Base-by-base conservation (phyloP, 2,888 invertebrate genomes). In the Coelinius sp. region DNA sequence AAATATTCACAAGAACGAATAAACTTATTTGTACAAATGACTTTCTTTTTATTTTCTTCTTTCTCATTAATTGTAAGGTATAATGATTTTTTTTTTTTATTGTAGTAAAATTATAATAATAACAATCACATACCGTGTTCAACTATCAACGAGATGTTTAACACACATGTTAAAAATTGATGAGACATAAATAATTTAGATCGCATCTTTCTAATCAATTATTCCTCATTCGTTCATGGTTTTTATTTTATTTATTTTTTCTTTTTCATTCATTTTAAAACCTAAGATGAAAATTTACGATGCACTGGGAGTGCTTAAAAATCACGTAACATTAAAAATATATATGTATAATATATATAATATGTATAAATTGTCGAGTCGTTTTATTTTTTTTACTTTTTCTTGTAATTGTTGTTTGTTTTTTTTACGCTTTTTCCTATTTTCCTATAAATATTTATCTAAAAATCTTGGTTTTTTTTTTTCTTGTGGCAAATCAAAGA, bases 111-210 rank as follows among this genome's bases (percentile, higher is more conserved):
- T 86, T 87, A 86, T 84, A 86, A 80, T 87, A 85, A 86, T 87
- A 88, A 88, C 87, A 88, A 88, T 88, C 87, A 88, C 87, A 88
- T 87, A 86, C 84, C 82, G 87, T 85, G 87, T 86, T 44, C 35
- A 67, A 52, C 82, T 84, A 83, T 85, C 84, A 84, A 87, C 85
- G 84, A 85, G 85, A 86, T 35, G 22, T 52, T 52, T 84, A 86
- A 87, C 86, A 87, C 87, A 83, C 85, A 83, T 76, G 75, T 41
- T 66, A 38, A 52, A 35, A 83, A 86, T 84, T 84, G 84, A 86
- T 85, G 84, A 82, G 85, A 85, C 83, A 87, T 86, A 86, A 87
- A 87, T 87, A 87, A 87, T 87, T 87, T 77, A 77, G 74, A 78
- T 73, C 70, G 74, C 76, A 76, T 76, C 76, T 72, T 74, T 38